Conservation (phyloP, 2,797 vertebrate genomes). For the Buceros bicornis region DNA sequence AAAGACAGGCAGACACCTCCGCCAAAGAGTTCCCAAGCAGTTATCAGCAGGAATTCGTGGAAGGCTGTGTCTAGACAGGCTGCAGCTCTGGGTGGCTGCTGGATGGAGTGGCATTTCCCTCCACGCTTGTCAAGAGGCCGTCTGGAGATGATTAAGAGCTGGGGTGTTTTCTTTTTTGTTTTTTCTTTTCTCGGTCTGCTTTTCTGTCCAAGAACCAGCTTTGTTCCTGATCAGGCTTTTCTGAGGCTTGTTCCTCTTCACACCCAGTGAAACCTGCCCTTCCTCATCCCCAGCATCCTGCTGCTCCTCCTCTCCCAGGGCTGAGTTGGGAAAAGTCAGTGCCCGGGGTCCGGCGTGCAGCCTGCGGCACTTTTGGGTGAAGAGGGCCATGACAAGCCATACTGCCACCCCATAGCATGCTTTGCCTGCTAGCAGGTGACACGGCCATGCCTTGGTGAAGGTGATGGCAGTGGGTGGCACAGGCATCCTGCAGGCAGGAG, state of each 20-base stretch:
- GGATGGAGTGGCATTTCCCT: conserved; percentile 60
- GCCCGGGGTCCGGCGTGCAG: fast-evolving
- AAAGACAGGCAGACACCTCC: not conserved
- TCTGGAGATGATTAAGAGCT: conserved; percentile 45
- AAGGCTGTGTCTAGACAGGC: conserved; percentile 78
- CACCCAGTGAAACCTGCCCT: fast-evolving
- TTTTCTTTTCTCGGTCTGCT: not conserved
- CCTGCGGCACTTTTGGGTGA: not conserved
- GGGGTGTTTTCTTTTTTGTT: not conserved
- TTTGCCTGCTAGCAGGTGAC: not conserved
- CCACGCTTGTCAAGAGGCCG: conserved; percentile 25
- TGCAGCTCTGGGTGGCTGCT: conserved; percentile 67
- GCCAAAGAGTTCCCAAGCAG: conserved; percentile 13
- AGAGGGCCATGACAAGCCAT: fast-evolving
- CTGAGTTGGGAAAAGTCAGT: fast-evolving
- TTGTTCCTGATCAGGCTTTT: not conserved
- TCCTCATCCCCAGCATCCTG: not conserved
- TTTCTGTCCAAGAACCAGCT: not conserved
- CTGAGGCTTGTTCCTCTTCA: fast-evolving
- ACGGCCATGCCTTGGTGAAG: fast-evolving
- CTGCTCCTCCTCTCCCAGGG: not conserved
- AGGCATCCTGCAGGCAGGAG: not conserved
- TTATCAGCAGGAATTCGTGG: conserved; percentile 53
- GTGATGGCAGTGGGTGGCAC: not conserved
- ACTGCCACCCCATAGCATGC: fast-evolving